Base-by-base conservation (phyloP, 2,797 vertebrate species). In the Bovichtus variegatus region DNA sequence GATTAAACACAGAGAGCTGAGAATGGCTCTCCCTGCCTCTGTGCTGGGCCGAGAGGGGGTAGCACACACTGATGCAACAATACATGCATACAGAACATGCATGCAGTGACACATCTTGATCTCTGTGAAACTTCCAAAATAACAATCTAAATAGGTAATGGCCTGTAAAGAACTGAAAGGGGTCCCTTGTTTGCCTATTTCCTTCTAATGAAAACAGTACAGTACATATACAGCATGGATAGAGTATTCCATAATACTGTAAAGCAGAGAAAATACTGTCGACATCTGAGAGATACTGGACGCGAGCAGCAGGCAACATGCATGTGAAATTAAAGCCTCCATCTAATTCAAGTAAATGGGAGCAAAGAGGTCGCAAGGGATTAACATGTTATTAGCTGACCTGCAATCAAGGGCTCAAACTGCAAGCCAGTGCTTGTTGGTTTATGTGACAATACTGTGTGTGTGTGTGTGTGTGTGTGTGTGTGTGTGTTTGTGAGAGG, bases 1-100 rank as follows among this genome's bases (percentile, higher is more conserved):
- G 91, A 91, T 92, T 90, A 89, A 90, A 87, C 63, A 66, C 59
- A 47, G 55, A 79, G 74, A 74, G 63, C 61, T 47, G 47, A 65
- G 84, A 90, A 78, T 80, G 83, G 43, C 51, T 82, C 47, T 47
- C 63, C 21, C 57, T 53, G 72, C 44, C 44, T 41, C 63, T 57
- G 61, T 36, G 71, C 51, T 27, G 41, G 40, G 67, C n/a, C 12
- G 31, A 63, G 62, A 55, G 19, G 25, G 31, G 27, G 15, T 21
- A 69, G 34, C 23, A 36, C 25, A 41, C 57, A 78, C 31, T 16
- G 23, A 64, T 34, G 38, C 43, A 69, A 13, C 53, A 63, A 77
- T 41, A 54, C 23, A 74, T 23, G 11, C 29, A 55, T 8, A 1
- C 11, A n/a, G 9, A 9, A 44, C 3, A 67, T 15, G n/a, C 43